Evolutionary conservation across 2,797 vertebrate species (phyloP), one percentile per base, ranked within the genome.

Genomic region (Kryptolebias ocellatus): DNA sequence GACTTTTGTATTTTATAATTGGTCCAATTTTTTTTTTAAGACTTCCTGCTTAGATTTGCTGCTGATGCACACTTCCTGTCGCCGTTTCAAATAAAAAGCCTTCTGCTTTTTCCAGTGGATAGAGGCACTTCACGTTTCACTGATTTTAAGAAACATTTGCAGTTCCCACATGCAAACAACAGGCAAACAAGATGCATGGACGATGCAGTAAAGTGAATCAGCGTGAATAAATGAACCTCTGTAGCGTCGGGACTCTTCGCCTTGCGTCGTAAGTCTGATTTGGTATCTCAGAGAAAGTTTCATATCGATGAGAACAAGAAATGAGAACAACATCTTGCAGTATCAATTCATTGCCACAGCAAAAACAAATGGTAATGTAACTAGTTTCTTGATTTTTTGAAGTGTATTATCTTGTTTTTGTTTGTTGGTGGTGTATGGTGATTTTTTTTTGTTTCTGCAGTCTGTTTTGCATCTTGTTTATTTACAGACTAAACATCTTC

Each of bases 51-150:
- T 50, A 7, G 17, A 53, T 17, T n/a, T 11, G 0, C 31, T 39
- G 9, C 24, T 5, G 11, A 50, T 18, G n/a, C 3, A 12, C 17
- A 45, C 10, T 29, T 31, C 6, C 17, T 44, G 24, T n/a, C 28
- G 6, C 15, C 1, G 12, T 27, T 27, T 50, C 1, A 17, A 53
- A 17, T 17, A 1, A 53, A 53, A 31, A 17, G 7, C 16, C 47
- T 20, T 44, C 17, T 18, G 4, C 2, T 20, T 39, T 47, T 18
- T 54, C 2, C 24, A 20, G 45, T 34, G 28, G n/a, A 60, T 34
- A 4, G 50, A 63, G 60, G 60, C 60, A 63, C 60, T 63, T 60
- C 39, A 47, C 31, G 29, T 46, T 37, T 8, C 29, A 49, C 3
- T 24, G 18, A 62, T 31, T 47, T n/a, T 53, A n/a, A 3, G 16